Base-by-base conservation (phyloP, 2,888 invertebrate genomes). In the Ptychoptera albimana region DNA sequence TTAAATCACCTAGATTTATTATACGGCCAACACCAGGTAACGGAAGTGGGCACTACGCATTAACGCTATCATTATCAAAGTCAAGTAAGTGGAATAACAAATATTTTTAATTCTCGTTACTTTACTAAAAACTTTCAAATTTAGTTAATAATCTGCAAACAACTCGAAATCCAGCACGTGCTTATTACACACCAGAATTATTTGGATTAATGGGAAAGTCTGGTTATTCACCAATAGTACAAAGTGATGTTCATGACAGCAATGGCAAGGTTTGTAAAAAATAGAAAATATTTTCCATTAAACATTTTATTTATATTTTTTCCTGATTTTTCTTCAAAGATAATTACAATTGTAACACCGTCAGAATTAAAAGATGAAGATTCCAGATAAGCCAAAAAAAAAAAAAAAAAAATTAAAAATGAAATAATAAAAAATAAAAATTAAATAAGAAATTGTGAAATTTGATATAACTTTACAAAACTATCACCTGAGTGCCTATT, bases 71-170 rank as follows among this genome's bases (percentile, higher is more conserved):
- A 5, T 31, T 45, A 9, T 23, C 32, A n/a, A 15, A 39, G 10
- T 35, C 42, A 39, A 31, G 44, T 45, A 44, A 32, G n/a, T 29
- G 39, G 16, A 36, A 2, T 29, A 10, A 38, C 37, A 35, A 14
- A 41, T 23, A 12, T 39, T 15, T 23, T 3, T 12, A 36, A 29
- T 39, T 35, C 7, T 9, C 16, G 7, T 35, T 45, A 30, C 30
- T 30, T 9, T 30, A n/a, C n/a, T n/a, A n/a, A n/a, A n/a, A 30
- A 30, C 7, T 8, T 11, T 46, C 45, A 31, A 46, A 71, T 69
- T 53, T 66, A 76, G 76, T 75, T 56, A 75, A 75, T 55, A 70
- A 72, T 54, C 60, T 76, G 55, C 70, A 70, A 57, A 68, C 60
- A 23, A 59, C 59, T 52, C 53, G 57, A 50, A 53, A 37, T 8